phyloP scores from a whole-genome alignment of 1,140 invertebrate species.

The Drosophila takahashii region DNA sequence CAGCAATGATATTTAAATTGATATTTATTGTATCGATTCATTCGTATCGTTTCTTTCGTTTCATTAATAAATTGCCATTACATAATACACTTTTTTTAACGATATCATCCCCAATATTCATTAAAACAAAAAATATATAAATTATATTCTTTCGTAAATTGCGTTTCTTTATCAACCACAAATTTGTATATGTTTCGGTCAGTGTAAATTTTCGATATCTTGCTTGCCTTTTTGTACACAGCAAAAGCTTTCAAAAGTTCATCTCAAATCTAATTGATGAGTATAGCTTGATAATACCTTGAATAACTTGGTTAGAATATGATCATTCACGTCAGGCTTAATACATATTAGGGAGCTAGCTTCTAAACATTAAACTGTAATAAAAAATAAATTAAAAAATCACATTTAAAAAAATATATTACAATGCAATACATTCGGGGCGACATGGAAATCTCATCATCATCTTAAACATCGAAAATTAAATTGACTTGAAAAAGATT shows the following conservation, averaged over 20 bases:
- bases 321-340: neutral
- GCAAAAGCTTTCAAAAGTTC: slow-evolving; percentile 44
- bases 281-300: slow-evolving; percentile 14
- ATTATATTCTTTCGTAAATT: slow-evolving; percentile 30
- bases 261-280: slow-evolving; percentile 37
- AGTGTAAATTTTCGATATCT: slow-evolving; percentile 45
- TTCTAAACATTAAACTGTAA: neutral
- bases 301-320: slow-evolving; percentile 17
- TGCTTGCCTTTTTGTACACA: slow-evolving; percentile 43
- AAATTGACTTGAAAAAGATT: too few species aligned
- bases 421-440: neutral
- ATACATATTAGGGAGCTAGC: neutral
- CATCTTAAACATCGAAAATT: too few species aligned
- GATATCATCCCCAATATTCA: slow-evolving; percentile 26
- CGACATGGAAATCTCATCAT: too few species aligned
- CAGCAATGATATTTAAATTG: slow-evolving; percentile 48
- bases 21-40: slow-evolving; percentile 60
- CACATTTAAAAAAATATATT: slow-evolving; percentile 11
- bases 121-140: slow-evolving; percentile 25
- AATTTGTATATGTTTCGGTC: slow-evolving; percentile 33
- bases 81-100: slow-evolving; percentile 52
- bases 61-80: slow-evolving; percentile 48
- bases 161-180: slow-evolving; percentile 31
- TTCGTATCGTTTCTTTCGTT: slow-evolving; percentile 44
- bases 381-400: neutral